Evolutionary conservation across 2,113 vertebrate species (phyloP), one percentile per base, ranked within the genome.

Genomic region (Gila orcuttii): DNA sequence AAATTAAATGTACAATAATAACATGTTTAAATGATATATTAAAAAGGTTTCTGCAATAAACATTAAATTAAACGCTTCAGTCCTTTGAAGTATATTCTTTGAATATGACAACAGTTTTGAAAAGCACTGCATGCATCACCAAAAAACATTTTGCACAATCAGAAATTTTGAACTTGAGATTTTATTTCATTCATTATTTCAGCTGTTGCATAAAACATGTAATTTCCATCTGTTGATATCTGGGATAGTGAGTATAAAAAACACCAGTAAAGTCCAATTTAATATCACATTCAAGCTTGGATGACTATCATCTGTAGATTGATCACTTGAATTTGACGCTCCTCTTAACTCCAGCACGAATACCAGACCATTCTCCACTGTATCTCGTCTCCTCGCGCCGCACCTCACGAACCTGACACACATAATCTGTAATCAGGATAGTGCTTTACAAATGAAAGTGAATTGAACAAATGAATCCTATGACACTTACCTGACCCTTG

Each of bases 261-360:
- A 31, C 73, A 71, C 21, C 1, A 45, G 21, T n/a, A 73, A 73
- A 6, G 21, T 78, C 59, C 3, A 64, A 64, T 80, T 47, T 6
- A 81, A 66, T 31, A 68, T 64, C 25, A 31, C 8, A 7, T 47
- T 50, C 9, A 7, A 69, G 23, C 50, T 74, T 42, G 28, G 23
- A 39, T 19, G 33, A 83, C 1, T 4, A 25, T 69, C 28, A 3
- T 17, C 28, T n/a, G 15, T 28, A n/a, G 25, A 77, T 47, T 0
- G 0, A 39, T 96, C 94, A 99, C 28, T 96, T 96, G 45, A 99
- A 96, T 91, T 98, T 99, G 90, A 95, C 89, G 88, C 98, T 96
- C 86, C 97, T 99, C 94, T 99, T 99, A 89, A 99, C 95, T 17
- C 98, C 98, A 0, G 97, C 97, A 0, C 96, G 97, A 57, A 99